Conservation (phyloP, 2,797 vertebrate genomes). For the Mus minutoides region DNA sequence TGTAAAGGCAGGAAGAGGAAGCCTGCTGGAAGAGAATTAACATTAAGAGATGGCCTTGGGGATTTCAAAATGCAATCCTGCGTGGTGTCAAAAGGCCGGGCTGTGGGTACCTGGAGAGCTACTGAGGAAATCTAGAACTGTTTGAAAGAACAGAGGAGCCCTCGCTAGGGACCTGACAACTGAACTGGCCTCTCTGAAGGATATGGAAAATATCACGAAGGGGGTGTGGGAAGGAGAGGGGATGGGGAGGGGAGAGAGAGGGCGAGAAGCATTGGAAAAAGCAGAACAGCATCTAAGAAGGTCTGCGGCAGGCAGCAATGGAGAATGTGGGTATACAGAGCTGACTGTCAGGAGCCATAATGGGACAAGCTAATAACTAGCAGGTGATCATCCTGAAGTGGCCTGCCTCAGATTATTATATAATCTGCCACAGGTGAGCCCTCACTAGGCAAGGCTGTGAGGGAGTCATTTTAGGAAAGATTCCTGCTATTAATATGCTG, state of each 20-base stretch:
- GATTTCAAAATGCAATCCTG: not conserved
- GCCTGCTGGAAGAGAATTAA: not conserved
- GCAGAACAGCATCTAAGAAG: not conserved
- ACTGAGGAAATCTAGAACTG: not conserved
- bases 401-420: too few species aligned
- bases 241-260: too few species aligned
- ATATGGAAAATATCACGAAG: not conserved
- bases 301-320: not conserved
- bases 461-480: too few species aligned
- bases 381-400: too few species aligned
- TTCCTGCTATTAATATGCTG: too few species aligned
- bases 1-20: not conserved
- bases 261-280: too few species aligned
- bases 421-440: too few species aligned
- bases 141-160: not conserved
- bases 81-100: too few species aligned
- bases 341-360: too few species aligned
- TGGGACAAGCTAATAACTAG: too few species aligned
- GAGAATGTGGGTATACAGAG: accelerated
- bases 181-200: not conserved
- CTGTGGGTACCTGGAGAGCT: accelerated
- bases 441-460: too few species aligned
- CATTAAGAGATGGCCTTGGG: not conserved
- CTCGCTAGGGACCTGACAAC: not conserved
- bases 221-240: not conserved